phyloP scores from a whole-genome alignment of 2,113 vertebrate species.

The Fukomys damarensis region DNA sequence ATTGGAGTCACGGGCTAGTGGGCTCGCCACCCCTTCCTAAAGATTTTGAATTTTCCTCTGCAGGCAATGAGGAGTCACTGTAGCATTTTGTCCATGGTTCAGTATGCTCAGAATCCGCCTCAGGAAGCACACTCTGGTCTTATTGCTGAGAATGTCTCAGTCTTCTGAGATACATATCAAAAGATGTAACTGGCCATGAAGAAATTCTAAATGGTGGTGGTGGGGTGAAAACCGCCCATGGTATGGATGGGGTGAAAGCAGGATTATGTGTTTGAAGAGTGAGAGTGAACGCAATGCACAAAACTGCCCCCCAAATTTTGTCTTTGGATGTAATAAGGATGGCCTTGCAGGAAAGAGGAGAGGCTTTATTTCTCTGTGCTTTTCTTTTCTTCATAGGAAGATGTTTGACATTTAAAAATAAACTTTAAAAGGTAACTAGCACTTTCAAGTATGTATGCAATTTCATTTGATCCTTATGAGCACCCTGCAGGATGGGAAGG shows the following conservation, averaged over 20 bases:
- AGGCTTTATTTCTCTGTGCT: not conserved
- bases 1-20: no score
- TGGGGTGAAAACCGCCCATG: not conserved
- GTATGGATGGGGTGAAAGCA: not conserved
- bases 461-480: not conserved
- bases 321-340: not conserved
- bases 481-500: not conserved
- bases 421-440: not conserved
- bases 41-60: not conserved
- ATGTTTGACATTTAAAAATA: not conserved
- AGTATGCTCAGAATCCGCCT: not conserved
- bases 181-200: not conserved
- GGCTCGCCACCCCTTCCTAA: not conserved
- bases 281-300: not conserved
- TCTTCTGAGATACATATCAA: not conserved
- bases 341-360: not conserved
- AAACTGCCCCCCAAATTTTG: not conserved
- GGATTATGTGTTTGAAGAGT: not conserved
- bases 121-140: not conserved
- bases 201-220: not conserved
- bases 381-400: conserved; percentile 18
- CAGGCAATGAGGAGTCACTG: not conserved
- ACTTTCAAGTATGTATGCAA: not conserved
- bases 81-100: not conserved
- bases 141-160: not conserved